phyloP scores from a whole-genome alignment of 2,888 invertebrate genomes.

The Lissocephala sabroskyi region DNA sequence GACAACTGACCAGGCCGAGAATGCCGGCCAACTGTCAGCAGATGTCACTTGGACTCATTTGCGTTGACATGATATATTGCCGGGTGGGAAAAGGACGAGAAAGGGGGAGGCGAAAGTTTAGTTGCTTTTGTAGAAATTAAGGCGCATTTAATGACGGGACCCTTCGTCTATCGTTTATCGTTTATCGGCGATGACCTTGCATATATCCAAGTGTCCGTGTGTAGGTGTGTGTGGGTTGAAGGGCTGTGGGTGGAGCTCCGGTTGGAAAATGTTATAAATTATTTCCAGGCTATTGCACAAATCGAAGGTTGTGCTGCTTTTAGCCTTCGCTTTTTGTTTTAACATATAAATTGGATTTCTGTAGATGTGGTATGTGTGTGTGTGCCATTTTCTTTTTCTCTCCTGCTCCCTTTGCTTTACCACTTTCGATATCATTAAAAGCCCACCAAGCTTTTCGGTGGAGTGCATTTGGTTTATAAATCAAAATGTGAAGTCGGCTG shows the following conservation, averaged over 20 bases:
- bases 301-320: slow-evolving; percentile 47
- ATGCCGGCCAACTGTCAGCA: slow-evolving; percentile 45
- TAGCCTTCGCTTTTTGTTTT: slow-evolving; percentile 45
- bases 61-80: slow-evolving; percentile 44
- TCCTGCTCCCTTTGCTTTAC: background rate
- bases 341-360: slow-evolving; percentile 55
- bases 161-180: background rate
- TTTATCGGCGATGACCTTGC: too few relatives aligned
- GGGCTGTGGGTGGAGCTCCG: slow-evolving; percentile 1
- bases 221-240: too few relatives aligned
- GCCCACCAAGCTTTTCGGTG: too few relatives aligned
- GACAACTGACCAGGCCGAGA: background rate
- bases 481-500: slow-evolving; percentile 38
- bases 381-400: background rate
- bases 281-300: slow-evolving; percentile 59
- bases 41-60: slow-evolving; percentile 46
- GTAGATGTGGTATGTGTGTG: slow-evolving; percentile 6
- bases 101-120: slow-evolving; percentile 21
- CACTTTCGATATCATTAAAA: slow-evolving; percentile 2
- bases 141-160: slow-evolving; percentile 52
- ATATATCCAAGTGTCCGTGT: too few relatives aligned
- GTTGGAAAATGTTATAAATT: slow-evolving; percentile 60
- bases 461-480: slow-evolving; percentile 52
- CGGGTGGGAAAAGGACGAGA: slow-evolving; percentile 1
- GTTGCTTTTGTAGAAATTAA: too few relatives aligned